Percentiles rank a stretch among this genome's conserved stretches.
phyloP scores from a whole-genome alignment of 2,888 invertebrate genomes.

The Neelides folsomi region DNA sequence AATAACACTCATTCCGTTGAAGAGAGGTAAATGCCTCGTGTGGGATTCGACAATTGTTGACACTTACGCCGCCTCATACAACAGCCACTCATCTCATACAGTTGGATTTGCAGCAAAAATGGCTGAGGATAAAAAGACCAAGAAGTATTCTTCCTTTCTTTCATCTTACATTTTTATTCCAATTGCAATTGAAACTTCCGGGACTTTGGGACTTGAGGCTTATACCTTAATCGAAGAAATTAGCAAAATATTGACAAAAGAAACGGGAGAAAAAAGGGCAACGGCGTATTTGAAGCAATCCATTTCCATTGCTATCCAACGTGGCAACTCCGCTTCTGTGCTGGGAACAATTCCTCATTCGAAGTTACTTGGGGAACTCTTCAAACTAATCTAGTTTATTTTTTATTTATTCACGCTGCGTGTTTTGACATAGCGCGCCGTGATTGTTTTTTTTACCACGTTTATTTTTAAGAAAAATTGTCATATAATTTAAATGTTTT shows the following conservation, averaged over 20 bases:
- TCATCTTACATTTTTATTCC: not conserved
- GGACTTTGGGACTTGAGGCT: not conserved
- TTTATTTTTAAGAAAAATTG: too few species aligned
- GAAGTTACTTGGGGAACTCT: too few species aligned
- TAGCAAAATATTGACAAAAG: not conserved
- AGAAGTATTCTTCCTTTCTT: not conserved
- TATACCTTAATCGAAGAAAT: not conserved
- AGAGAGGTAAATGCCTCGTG: conserved; percentile 4
- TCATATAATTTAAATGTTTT: too few species aligned
- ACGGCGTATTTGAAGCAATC: conserved; percentile 1
- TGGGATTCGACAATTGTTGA: conserved; percentile 12
- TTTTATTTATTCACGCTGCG: too few species aligned
- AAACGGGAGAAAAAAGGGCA: conserved; percentile 5
- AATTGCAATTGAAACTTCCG: conserved; percentile 3
- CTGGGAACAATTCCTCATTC: not conserved
- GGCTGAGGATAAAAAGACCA: not conserved
- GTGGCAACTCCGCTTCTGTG: not conserved
- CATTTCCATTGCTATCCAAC: conserved; percentile 1
- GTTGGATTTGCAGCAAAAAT: not conserved
- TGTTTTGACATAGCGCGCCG: too few species aligned
- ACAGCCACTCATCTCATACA: not conserved
- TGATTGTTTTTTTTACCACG: too few species aligned
- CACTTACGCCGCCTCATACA: not conserved
- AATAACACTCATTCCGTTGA: conserved; percentile 8
- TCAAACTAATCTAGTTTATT: too few species aligned